Percentiles rank a stretch among this genome's conserved stretches.
These are phyloP conservation scores for Halcyon senegalensis DNA, from an alignment of 2,113 vertebrate genomes.

Conservation along the genomic window DNA sequence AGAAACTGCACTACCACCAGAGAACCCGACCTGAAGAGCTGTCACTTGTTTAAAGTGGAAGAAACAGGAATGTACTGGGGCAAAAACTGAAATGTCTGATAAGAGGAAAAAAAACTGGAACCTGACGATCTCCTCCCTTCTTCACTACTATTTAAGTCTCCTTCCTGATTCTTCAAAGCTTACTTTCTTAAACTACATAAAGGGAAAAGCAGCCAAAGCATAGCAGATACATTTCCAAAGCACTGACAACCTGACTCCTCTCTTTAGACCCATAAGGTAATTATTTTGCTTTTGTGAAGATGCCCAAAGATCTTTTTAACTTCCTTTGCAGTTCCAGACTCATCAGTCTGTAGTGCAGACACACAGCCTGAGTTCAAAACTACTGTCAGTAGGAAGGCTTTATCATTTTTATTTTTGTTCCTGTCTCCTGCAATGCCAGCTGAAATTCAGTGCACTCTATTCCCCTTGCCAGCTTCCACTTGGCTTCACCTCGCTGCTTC, in stretches of 20 bases:
- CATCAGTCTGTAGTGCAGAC: background rate
- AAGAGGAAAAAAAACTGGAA: background rate
- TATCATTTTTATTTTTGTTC: background rate
- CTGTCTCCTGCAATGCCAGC: accelerated
- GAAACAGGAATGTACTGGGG: background rate
- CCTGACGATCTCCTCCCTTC: background rate
- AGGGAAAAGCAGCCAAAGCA: background rate
- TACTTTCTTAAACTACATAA: background rate
- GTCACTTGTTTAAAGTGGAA: background rate
- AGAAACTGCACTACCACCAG: background rate
- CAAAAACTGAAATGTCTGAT: background rate
- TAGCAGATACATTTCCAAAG: background rate
- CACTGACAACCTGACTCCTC: background rate
- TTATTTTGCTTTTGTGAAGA: background rate
- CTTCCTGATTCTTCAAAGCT: background rate
- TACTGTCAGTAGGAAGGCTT: background rate
- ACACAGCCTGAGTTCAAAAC: background rate
- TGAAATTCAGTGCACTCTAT: background rate
- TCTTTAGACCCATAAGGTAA: background rate
- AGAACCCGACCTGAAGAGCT: background rate
- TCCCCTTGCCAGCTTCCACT: background rate
- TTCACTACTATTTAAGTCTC: background rate
- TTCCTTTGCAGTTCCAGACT: background rate
- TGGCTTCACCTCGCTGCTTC: background rate
- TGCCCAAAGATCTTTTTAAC: background rate